Conservation (phyloP, 2,113 vertebrate species). For the Microtus richardsoni region DNA sequence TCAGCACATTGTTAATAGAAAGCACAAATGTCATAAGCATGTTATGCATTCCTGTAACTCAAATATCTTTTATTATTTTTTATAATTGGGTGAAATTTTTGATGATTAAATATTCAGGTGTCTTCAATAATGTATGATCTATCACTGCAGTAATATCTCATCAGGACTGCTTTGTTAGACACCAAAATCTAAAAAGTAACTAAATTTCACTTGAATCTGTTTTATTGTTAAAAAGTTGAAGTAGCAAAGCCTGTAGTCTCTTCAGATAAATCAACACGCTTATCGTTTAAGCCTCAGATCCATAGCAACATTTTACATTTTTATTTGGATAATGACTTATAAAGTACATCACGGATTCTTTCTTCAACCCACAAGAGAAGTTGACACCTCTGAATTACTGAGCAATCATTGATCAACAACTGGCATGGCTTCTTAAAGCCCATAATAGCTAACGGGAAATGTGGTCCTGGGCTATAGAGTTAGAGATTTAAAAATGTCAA, state of each 20-base stretch:
- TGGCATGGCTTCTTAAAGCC: constrained; percentile 72
- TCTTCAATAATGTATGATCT: constrained; percentile 38
- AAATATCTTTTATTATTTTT: constrained; percentile 55
- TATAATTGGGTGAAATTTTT: constrained; percentile 45
- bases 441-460: constrained; percentile 76
- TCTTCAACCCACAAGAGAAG: constrained; percentile 41
- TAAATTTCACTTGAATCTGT: constrained; percentile 2
- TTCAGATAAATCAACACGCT: not conserved
- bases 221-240: constrained; percentile 19
- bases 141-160: constrained; percentile 4
- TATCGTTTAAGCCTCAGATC: not conserved
- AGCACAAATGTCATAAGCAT: constrained; percentile 33
- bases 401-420: constrained; percentile 82
- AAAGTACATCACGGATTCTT: not conserved
- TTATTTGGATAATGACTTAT: constrained; percentile 45
- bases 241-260: not conserved
- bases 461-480: constrained; percentile 82
- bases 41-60: constrained; percentile 1
- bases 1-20: not conserved
- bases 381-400: constrained; percentile 80
- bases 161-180: not conserved
- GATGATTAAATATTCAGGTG: constrained; percentile 56
- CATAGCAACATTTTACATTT: not conserved
- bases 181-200: constrained; percentile 45
- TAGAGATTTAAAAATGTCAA: constrained; percentile 81